Conservation (phyloP, 1,140 invertebrate species). For the Dinoponera quadriceps region DNA sequence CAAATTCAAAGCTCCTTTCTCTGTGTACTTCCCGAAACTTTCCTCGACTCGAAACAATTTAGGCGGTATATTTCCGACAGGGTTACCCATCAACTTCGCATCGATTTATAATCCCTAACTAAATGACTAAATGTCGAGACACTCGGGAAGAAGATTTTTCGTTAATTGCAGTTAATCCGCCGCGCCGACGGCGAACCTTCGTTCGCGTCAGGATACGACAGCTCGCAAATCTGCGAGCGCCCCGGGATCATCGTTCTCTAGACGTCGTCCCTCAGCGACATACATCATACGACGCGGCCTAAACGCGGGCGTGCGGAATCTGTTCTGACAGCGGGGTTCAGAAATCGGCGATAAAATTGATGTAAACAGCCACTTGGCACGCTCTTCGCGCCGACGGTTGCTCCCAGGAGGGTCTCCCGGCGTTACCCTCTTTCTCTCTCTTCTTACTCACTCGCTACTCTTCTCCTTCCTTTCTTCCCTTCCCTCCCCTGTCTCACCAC, state of each 20-base stretch:
- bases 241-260: conserved; percentile 32
- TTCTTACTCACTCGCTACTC: conserved; percentile 21
- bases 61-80: too few species aligned
- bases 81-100: too few species aligned
- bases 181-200: not conserved
- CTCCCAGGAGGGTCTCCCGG: conserved; percentile 66
- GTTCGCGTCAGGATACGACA: not conserved
- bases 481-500: not conserved
- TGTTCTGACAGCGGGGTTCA: conserved; percentile 75
- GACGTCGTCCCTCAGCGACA: conserved; percentile 33
- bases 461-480: conserved; percentile 1
- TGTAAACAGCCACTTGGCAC: conserved; percentile 84
- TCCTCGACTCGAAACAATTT: too few species aligned
- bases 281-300: conserved; percentile 48
- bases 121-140: too few species aligned
- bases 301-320: conserved; percentile 63
- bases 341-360: conserved; percentile 85
- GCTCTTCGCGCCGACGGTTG: conserved; percentile 70
- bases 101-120: too few species aligned
- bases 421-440: conserved; percentile 13
- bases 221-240: not conserved
- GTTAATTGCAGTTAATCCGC: not conserved
- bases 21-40: too few species aligned
- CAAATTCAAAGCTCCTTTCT: too few species aligned
- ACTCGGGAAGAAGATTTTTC: not conserved